Conservation (phyloP, 2,888 invertebrate species). For the Caenorhabditis sp. region DNA sequence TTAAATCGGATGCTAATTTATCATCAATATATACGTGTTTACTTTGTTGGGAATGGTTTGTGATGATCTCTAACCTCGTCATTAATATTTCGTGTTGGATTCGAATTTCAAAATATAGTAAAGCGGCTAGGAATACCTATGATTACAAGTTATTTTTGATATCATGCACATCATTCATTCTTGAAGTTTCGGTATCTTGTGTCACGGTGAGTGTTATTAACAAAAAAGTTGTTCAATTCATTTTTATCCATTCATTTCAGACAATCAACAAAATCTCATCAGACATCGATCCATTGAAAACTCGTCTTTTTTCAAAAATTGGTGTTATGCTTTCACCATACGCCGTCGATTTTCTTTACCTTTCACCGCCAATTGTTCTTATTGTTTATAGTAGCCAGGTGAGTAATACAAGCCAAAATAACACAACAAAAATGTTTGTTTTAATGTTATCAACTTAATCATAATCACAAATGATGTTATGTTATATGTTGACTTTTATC, state of each 20-base stretch:
- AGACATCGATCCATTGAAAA: conserved; percentile 2
- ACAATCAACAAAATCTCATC: conserved; percentile 30
- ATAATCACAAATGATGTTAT: neutral
- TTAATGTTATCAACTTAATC: neutral
- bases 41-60: conserved; percentile 15
- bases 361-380: conserved; percentile 21
- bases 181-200: conserved; percentile 8
- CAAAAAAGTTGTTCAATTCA: no score
- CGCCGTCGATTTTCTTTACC: conserved; percentile 21
- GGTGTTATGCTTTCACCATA: conserved; percentile 19
- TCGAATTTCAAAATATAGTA: conserved; percentile 31
- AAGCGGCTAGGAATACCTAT: conserved; percentile 20
- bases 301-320: conserved; percentile 9
- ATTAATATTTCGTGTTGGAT: conserved; percentile 22
- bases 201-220: conserved; percentile 17
- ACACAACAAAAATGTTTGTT: no score
- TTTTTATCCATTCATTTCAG: conserved; percentile 7
- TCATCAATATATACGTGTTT: conserved; percentile 15
- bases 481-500: no score
- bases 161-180: conserved; percentile 26
- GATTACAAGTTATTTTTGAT: conserved; percentile 28
- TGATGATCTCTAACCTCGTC: conserved; percentile 9
- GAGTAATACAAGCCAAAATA: conserved; percentile 2
- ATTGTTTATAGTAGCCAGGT: conserved; percentile 27
- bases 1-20: conserved; percentile 12